These are phyloP conservation scores for Zeus faber DNA, from an alignment of 2,113 vertebrate species.

Conservation along the genomic window DNA sequence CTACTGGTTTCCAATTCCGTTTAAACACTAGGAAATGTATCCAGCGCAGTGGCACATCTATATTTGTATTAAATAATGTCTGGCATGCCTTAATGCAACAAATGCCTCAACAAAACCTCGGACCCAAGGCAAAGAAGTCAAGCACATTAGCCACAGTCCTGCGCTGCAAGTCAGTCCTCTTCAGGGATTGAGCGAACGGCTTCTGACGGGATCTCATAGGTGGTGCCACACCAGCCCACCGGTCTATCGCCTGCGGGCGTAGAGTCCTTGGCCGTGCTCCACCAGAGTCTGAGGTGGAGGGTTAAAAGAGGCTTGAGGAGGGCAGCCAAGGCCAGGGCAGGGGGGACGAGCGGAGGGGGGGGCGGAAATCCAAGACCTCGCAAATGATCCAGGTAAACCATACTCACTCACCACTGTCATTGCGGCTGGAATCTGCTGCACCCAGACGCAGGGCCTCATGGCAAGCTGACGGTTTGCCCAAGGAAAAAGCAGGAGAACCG, in stretches of 20 bases:
- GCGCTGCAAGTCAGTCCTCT: too few species aligned
- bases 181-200: too few species aligned
- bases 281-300: constrained; percentile 11
- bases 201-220: too few species aligned
- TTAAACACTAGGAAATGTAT: constrained; percentile 27
- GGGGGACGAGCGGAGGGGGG: constrained; percentile 16
- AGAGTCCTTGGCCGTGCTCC: constrained; percentile 26
- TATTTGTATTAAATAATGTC: too few species aligned
- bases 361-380: constrained; percentile 10
- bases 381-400: constrained; percentile 31
- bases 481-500: background rate
- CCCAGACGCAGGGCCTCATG: constrained; percentile 6
- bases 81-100: too few species aligned
- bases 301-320: constrained; percentile 18
- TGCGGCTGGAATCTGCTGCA: constrained; percentile 34
- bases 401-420: constrained; percentile 24
- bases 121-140: too few species aligned
- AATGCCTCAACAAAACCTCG: too few species aligned
- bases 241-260: background rate
- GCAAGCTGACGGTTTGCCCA: background rate
- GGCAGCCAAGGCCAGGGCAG: constrained; percentile 32
- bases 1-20: constrained; percentile 31
- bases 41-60: constrained; percentile 26
- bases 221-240: too few species aligned
- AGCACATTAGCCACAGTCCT: too few species aligned